Percentiles rank a stretch among this genome's conserved stretches.
These are phyloP conservation scores for Diglossa cyanea DNA, from an alignment of 2,797 vertebrate species.

Conservation along the genomic window DNA sequence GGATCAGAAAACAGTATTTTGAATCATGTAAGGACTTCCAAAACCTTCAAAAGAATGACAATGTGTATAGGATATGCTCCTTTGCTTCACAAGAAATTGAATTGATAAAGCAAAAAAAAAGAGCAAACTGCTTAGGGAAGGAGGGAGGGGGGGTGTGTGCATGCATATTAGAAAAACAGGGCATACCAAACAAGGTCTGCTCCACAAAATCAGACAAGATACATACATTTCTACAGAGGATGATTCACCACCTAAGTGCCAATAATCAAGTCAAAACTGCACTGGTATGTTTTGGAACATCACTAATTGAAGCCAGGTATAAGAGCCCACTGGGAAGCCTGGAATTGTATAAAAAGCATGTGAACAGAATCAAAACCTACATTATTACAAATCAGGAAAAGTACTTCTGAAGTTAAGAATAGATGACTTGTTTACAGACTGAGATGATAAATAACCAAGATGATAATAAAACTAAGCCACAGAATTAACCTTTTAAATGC, in stretches of 20 bases:
- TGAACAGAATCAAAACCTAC: not conserved
- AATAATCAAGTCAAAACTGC: not conserved
- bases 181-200: not conserved
- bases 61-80: not conserved
- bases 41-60: not conserved
- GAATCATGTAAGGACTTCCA: not conserved
- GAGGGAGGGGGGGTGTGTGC: rapidly evolving
- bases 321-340: not conserved
- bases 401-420: slow-evolving; percentile 26
- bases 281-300: not conserved
- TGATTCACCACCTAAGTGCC: not conserved
- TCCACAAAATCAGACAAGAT: not conserved
- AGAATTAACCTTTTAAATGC: not conserved
- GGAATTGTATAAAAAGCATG: not conserved
- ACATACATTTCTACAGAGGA: not conserved
- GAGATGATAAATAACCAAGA: not conserved
- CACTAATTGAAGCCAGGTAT: not conserved
- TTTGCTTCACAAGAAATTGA: not conserved
- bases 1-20: not conserved
- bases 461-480: not conserved
- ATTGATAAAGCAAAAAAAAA: not conserved
- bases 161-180: not conserved
- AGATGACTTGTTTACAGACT: not conserved
- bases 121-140: not conserved
- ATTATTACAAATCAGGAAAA: not conserved